A percentile compares a stretch with the other conserved stretches of the same genome.
These are phyloP conservation scores for Xanthorhoe designata DNA, from an alignment of 2,888 invertebrate genomes.

Conservation along the genomic window DNA sequence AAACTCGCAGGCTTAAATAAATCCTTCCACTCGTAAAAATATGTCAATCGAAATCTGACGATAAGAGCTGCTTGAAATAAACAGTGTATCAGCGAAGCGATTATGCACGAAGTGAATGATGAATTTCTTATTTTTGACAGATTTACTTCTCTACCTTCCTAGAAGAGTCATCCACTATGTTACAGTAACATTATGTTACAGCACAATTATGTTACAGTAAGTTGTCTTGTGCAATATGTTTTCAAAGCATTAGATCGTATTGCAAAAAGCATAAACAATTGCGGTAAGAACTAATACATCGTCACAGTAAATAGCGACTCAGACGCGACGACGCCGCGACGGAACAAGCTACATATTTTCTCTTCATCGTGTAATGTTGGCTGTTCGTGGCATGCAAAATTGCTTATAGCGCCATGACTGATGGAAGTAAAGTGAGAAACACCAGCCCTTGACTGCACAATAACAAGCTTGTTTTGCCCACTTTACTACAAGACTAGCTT, in stretches of 20 bases:
- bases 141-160: background rate
- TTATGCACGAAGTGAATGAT: background rate
- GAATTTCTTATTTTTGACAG: background rate
- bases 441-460: slow-evolving; percentile 47
- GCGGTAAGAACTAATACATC: slow-evolving; percentile 18
- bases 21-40: slow-evolving; percentile 33
- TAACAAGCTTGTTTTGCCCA: slow-evolving; percentile 53
- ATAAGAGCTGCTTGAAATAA: slow-evolving; percentile 29
- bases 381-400: slow-evolving; percentile 63
- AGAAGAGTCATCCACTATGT: background rate
- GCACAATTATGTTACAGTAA: slow-evolving; percentile 2
- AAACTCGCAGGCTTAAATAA: slow-evolving; percentile 39
- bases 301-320: background rate
- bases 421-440: slow-evolving; percentile 50
- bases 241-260: background rate
- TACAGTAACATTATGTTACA: too few relatives aligned
- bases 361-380: slow-evolving; percentile 38
- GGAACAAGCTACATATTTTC: slow-evolving; percentile 26
- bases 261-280: slow-evolving; percentile 21
- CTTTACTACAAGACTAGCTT: slow-evolving; percentile 29
- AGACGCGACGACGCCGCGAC: background rate
- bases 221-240: background rate
- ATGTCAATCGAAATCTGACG: slow-evolving; percentile 25
- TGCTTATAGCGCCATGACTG: slow-evolving; percentile 63
- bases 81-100: slow-evolving; percentile 6